Evolutionary conservation across 2,888 invertebrate genomes (phyloP).

Genomic region (Urechis unicinctus): DNA sequence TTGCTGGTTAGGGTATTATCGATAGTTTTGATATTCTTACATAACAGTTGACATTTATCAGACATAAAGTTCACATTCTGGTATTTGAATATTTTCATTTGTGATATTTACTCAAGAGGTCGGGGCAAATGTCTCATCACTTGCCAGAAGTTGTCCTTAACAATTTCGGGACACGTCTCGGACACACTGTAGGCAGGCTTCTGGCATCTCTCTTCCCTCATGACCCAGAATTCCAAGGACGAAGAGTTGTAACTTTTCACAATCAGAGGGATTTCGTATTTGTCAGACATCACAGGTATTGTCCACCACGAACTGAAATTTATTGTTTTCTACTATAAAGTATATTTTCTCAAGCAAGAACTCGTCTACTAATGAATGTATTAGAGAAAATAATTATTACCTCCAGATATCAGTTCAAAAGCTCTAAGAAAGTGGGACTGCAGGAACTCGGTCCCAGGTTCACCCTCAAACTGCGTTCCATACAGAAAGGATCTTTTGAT

Average conservation of each 20-base stretch:
- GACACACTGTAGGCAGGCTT: slow-evolving; percentile 84
- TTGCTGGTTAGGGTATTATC: no score
- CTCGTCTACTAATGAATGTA: background rate
- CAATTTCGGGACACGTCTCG: slow-evolving; percentile 91
- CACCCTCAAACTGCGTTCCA: slow-evolving; percentile 81
- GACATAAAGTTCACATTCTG: no score
- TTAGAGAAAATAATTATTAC: no score
- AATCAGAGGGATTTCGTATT: slow-evolving; percentile 99
- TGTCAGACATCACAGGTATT: slow-evolving; percentile 88
- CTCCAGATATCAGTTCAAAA: slow-evolving; percentile 46
- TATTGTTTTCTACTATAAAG: background rate
- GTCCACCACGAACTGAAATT: background rate
- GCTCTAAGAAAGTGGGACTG: slow-evolving; percentile 63
- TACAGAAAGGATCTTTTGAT: slow-evolving; percentile 96
- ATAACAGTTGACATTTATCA: no score
- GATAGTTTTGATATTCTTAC: no score
- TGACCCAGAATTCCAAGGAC: slow-evolving; percentile 88
- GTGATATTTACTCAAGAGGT: no score
- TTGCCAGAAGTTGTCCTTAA: slow-evolving; percentile 92
- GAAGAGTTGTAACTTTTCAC: slow-evolving; percentile 92
- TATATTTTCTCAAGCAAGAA: background rate
- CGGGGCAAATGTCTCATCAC: slow-evolving; percentile 74
- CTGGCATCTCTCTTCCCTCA: slow-evolving; percentile 87
- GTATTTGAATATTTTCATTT: no score
- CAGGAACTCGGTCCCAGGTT: slow-evolving; percentile 96